Percentiles rank a stretch among this genome's conserved stretches.
These are phyloP conservation scores for Micoletzkya japonica DNA, from an alignment of 2,888 invertebrate genomes.

Conservation along the genomic window DNA sequence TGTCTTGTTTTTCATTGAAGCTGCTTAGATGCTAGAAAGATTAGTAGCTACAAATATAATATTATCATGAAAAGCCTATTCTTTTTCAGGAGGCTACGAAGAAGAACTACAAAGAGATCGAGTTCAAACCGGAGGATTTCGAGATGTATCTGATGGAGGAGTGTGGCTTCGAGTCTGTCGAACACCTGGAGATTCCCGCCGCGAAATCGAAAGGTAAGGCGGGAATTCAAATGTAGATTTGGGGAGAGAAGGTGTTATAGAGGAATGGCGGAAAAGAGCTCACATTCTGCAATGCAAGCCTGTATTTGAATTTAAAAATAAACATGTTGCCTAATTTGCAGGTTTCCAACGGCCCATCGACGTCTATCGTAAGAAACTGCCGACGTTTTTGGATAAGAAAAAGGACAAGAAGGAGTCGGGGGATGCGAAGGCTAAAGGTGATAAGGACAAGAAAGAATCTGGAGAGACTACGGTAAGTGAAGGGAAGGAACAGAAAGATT, in stretches of 20 bases:
- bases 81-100: conserved; percentile 46
- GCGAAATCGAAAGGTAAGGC: conserved; percentile 50
- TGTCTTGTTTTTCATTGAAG: neutral
- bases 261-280: neutral
- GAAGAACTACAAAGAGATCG: conserved; percentile 77
- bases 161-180: conserved; percentile 54
- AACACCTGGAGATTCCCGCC: conserved; percentile 46
- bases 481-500: conserved; percentile 1
- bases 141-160: conserved; percentile 80
- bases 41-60: too few relatives aligned
- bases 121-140: conserved; percentile 87
- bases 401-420: neutral
- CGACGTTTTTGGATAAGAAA: conserved; percentile 24
- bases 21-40: neutral
- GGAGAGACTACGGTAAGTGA: neutral
- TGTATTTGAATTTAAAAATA: neutral
- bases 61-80: neutral
- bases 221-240: neutral
- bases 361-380: conserved; percentile 40
- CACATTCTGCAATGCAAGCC: neutral
- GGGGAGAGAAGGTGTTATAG: neutral
- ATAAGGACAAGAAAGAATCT: neutral
- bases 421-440: neutral
- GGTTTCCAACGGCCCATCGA: conserved; percentile 48
- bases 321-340: conserved; percentile 24